Base-by-base conservation (phyloP, 2,888 invertebrate genomes). In the Chouioia cunea region DNA sequence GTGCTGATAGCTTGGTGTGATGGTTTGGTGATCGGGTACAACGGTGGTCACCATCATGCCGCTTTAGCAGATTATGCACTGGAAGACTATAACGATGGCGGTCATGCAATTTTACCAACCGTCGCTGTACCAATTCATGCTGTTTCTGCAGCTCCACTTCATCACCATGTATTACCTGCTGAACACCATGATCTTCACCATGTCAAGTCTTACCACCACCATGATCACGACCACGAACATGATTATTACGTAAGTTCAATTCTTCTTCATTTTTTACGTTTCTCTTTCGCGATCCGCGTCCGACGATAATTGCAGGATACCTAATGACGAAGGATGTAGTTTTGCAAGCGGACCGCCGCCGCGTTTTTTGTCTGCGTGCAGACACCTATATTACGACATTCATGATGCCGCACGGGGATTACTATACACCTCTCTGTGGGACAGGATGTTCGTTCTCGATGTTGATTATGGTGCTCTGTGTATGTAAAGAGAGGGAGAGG, bases 81-180 rank as follows among this genome's bases (percentile, higher is more conserved):
- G 60, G 84, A 82, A n/a, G 83, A 79, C 47, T 82, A 81, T 68
- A 81, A 79, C 54, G 81, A 81, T 68, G 81, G 79, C 27, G 79
- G 78, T 47, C 84, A 85, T 74, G 76, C 76, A 16, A 81, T 81
- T 15, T 70, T 84, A 15, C 85, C 85, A 1, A 84, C 84, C 2
- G 81, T 85, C 14, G 82, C 82, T 2, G 83, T 85, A 15, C 85
- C 85, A 36, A 76, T 84, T 16, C 85, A 85, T 73, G 75, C 85
- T 22, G 85, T 85, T 14, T 84, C 84, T 53, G 84, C 85, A 0
- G 78, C 83, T 0, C 85, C 85, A 2, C 73, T 82, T 12, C 74
- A 75, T 47, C 75, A 77, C 65, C 68, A 73, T 58, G 62, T 64
- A 0, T 69, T 73, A 8, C 63, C 70, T 20, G 52, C 10, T 44